Percentiles rank a stretch among this genome's conserved stretches.
These are phyloP conservation scores for Toxotes jaculatrix DNA, from an alignment of 2,113 vertebrate genomes.

Conservation along the genomic window DNA sequence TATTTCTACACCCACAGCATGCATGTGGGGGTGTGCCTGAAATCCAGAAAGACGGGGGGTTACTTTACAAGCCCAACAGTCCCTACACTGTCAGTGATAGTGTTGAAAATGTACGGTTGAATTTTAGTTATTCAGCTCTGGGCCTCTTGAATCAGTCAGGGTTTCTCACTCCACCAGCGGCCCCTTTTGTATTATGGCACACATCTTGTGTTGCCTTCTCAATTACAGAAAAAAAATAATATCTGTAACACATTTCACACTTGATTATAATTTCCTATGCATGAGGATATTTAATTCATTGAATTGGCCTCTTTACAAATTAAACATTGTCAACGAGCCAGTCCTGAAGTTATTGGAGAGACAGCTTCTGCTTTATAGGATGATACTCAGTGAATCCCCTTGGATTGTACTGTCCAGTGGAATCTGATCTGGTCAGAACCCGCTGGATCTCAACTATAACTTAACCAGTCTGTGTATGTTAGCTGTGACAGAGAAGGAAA, in stretches of 20 bases:
- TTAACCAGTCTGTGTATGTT: background rate
- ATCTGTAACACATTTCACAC: conserved; percentile 44
- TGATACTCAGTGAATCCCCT: background rate
- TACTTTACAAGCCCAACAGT: background rate
- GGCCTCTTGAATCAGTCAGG: background rate
- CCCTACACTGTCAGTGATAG: background rate
- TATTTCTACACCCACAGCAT: background rate
- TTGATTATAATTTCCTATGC: conserved; percentile 34
- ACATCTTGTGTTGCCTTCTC: conserved; percentile 5
- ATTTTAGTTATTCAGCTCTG: background rate
- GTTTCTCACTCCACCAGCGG: conserved; percentile 4
- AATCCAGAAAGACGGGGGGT: background rate
- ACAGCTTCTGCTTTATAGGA: background rate
- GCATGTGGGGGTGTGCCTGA: background rate
- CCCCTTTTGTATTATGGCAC: conserved; percentile 2
- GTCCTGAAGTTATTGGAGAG: conserved; percentile 20
- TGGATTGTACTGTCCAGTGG: background rate
- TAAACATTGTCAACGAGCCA: conserved; percentile 28
- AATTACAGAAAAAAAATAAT: conserved; percentile 23
- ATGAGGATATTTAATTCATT: conserved; percentile 19
- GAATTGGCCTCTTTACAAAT: conserved; percentile 38
- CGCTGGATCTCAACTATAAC: background rate
- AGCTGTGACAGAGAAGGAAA: background rate
- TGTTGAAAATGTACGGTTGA: background rate
- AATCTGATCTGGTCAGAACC: background rate